phyloP scores from a whole-genome alignment of 2,888 invertebrate genomes.

The Julus scandinavius region DNA sequence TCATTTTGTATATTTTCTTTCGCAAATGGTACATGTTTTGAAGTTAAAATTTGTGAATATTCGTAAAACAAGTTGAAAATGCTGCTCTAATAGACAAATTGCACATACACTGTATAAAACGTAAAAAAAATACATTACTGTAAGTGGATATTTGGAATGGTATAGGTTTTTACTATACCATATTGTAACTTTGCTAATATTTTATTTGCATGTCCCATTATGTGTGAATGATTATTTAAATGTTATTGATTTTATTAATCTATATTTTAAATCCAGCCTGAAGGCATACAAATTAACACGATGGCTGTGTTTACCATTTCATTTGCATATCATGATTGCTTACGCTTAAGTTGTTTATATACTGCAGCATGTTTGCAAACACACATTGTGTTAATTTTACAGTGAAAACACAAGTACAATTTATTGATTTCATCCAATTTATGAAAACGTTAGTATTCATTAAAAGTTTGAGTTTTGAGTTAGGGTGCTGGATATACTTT shows the following conservation, averaged over 20 bases:
- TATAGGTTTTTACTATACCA: neutral
- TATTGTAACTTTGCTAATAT: neutral
- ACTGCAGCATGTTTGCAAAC: neutral
- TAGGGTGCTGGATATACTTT: neutral
- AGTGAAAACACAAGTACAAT: constrained; percentile 24
- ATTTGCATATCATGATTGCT: constrained; percentile 43
- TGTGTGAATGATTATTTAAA: neutral
- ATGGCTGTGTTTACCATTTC: constrained; percentile 26
- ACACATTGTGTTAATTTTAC: neutral
- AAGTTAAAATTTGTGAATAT: neutral
- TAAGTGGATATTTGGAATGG: neutral
- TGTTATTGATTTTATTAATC: constrained; percentile 45
- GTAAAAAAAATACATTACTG: neutral
- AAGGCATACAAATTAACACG: neutral
- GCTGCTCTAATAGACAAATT: neutral
- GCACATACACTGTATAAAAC: neutral
- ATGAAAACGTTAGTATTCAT: neutral
- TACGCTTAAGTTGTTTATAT: neutral
- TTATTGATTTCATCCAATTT: neutral
- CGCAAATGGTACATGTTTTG: neutral
- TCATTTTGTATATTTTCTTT: neutral
- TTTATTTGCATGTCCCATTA: neutral
- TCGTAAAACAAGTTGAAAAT: neutral
- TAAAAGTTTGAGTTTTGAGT: neutral
- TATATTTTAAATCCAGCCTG: constrained; percentile 3